Conservation (phyloP, 2,797 vertebrate genomes). For the Odontamblyopus lacepedii region DNA sequence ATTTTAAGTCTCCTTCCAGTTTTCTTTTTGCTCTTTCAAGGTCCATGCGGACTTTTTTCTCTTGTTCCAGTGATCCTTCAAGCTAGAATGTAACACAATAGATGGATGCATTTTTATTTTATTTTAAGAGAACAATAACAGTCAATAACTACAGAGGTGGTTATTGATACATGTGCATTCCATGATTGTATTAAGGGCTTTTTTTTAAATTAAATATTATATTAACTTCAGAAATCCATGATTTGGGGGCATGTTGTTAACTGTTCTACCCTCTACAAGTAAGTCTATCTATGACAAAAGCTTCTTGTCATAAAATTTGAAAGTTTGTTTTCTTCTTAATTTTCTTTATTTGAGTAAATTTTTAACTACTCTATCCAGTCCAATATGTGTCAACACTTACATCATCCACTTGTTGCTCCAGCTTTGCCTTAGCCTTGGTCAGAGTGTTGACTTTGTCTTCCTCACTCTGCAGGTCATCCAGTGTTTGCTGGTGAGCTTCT, state of each 20-base stretch:
- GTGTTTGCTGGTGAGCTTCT: slow-evolving; percentile 85
- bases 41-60: slow-evolving; percentile 90
- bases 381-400: not conserved
- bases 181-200: not conserved
- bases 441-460: slow-evolving; percentile 92
- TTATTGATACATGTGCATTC: not conserved
- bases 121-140: not conserved
- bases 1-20: slow-evolving; percentile 85
- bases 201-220: too few relatives aligned
- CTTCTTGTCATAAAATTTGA: not conserved
- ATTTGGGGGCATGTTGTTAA: not conserved
- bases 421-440: slow-evolving; percentile 87
- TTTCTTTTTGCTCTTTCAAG: slow-evolving; percentile 87
- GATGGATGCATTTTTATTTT: not conserved
- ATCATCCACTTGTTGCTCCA: slow-evolving; percentile 87
- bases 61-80: slow-evolving; percentile 88
- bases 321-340: not conserved
- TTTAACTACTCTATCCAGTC: not conserved
- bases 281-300: not conserved
- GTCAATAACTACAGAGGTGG: not conserved
- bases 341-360: not conserved
- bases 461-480: slow-evolving; percentile 90
- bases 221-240: not conserved
- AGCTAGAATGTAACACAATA: slow-evolving; percentile 62
- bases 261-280: not conserved